phyloP scores from a whole-genome alignment of 64 coral and sea anemone species.

The Platygyra sinensis region DNA sequence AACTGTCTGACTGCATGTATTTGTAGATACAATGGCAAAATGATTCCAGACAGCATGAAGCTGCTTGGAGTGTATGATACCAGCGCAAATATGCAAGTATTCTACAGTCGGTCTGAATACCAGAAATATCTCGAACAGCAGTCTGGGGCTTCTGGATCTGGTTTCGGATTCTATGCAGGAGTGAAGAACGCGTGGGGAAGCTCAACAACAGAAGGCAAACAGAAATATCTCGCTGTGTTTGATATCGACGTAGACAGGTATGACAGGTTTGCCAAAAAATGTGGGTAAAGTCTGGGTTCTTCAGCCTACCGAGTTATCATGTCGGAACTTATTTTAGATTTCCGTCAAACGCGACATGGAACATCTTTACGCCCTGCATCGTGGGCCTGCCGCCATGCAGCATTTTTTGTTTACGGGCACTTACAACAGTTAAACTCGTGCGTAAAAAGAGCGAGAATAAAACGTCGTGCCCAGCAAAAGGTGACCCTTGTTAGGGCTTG shows the following conservation, averaged over 20 bases:
- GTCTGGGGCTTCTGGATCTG: conserved; percentile 38
- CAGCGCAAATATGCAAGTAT: conserved; percentile 16
- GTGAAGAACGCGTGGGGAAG: conserved; percentile 5
- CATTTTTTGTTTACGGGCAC: no score
- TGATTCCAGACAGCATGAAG: conserved; percentile 65
- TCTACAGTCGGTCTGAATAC: conserved; percentile 43
- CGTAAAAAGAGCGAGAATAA: no score
- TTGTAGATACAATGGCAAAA: conserved; percentile 37
- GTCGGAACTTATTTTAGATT: no score
- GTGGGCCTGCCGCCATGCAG: no score
- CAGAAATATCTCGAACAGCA: conserved; percentile 42
- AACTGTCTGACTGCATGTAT: neutral
- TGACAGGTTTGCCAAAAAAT: no score
- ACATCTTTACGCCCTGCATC: no score
- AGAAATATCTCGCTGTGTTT: conserved; percentile 13
- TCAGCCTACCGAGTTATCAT: no score
- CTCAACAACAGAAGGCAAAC: neutral
- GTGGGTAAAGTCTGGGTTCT: no score
- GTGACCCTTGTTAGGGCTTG: no score
- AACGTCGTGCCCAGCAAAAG: no score
- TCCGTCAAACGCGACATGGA: no score
- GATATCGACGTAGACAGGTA: conserved; percentile 24
- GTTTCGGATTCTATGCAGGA: conserved; percentile 37
- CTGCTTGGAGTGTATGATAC: conserved; percentile 63
- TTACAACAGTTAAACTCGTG: no score